A percentile compares a stretch with the other conserved stretches of the same genome.
phyloP scores from a whole-genome alignment of 2,888 invertebrate species.

The Drosophila pseudotalamancana region DNA sequence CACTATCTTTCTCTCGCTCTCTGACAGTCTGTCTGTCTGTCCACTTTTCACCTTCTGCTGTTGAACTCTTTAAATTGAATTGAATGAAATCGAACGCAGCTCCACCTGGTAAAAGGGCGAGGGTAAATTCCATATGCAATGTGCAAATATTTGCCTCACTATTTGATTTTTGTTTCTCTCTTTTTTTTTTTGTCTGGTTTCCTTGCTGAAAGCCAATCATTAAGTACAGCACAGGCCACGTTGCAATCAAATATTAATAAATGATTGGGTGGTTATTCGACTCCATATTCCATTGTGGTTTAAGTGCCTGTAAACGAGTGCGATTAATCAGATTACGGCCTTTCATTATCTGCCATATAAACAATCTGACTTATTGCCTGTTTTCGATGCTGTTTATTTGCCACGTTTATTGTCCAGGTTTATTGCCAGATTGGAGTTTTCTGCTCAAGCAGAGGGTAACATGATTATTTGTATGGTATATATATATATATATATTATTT shows the following conservation, averaged over 20 bases:
- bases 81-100: conserved; percentile 65
- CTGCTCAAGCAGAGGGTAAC: neutral
- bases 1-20: conserved; percentile 40
- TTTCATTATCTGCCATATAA: conserved; percentile 24
- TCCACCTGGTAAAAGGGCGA: conserved; percentile 6
- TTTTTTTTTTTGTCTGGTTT: neutral
- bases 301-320: conserved; percentile 31
- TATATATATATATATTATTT: neutral
- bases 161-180: neutral
- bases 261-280: conserved; percentile 33
- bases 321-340: conserved; percentile 44
- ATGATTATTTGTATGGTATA: no score
- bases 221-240: conserved; percentile 15
- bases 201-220: conserved; percentile 38
- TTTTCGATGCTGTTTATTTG: conserved; percentile 1
- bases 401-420: neutral
- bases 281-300: conserved; percentile 38
- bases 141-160: conserved; percentile 54
- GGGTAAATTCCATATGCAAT: conserved; percentile 38
- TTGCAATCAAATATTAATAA: conserved; percentile 51
- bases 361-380: conserved; percentile 17
- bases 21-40: conserved; percentile 45
- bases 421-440: neutral
- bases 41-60: conserved; percentile 40
- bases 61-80: conserved; percentile 51